Evolutionary conservation across 2,797 vertebrate species (phyloP), one percentile per base, ranked within the genome.

Genomic region (Amphiprion clarkii): DNA sequence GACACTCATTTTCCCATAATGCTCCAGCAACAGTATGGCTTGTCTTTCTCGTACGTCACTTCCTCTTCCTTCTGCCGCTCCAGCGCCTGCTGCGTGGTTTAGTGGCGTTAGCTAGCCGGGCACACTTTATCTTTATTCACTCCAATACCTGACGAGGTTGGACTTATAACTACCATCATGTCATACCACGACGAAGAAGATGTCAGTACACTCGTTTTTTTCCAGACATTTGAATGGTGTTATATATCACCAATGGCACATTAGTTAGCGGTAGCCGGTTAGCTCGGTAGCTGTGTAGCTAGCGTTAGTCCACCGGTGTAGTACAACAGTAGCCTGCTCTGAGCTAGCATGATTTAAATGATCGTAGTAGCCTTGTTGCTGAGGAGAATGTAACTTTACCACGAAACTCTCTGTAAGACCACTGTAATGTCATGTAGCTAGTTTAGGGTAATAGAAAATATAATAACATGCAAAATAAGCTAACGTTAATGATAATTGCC

Each of bases 131-230:
- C 10, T 2, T 25, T 42, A 74, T 79, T 77, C 40, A 23, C 54
- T 14, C 16, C 40, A 40, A 1, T 25, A 13, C 62, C 39, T 3
- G 3, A 21, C 17, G 1, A 63, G 5, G n/a, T 79, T 65, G 77
- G 77, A 71, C 14, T 52, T 16, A 72, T 58, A 49, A 51, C 0
- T 1, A 17, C 0, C 76, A 89, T 0, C 60, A 94, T 94, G 94
- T 92, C 94, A 3, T 95, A 88, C 72, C 92, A 87, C 33, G 84
- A 86, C 0, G 95, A 95, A 0, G 94, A 95, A 0, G 94, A 94
- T 0, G 89, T 82, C 0, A 78, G 76, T 82, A 8, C 0, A 64
- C 0, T 0, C 29, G 3, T 17, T 39, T 5, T 31, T 1, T 11
- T 29, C 0, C 10, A 19, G 1, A 31, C 5, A n/a, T 42, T 29